Evolutionary conservation across 2,113 vertebrate species (phyloP).

Genomic region (Ascaphus truei): DNA sequence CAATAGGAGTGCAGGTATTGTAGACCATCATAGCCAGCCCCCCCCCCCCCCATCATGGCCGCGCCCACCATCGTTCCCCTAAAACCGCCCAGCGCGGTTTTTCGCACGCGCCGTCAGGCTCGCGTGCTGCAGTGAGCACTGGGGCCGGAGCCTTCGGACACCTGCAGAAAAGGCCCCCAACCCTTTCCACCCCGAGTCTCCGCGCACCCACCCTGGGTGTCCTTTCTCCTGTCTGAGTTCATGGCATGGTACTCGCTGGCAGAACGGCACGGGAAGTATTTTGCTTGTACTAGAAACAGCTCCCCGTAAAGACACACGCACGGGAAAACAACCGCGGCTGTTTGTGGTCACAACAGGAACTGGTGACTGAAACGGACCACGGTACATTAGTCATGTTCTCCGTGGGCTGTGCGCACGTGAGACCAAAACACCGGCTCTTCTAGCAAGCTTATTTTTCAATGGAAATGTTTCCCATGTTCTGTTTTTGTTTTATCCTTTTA

Average conservation of each 20-base stretch:
- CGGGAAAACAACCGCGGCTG: not conserved
- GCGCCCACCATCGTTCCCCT: no score
- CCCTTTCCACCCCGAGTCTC: no score
- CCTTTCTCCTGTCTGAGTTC: no score
- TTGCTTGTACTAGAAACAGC: slow-evolving; percentile 48
- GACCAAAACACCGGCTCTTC: not conserved
- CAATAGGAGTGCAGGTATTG: no score
- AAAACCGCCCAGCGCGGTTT: no score
- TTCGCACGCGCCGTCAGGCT: no score
- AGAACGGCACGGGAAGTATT: slow-evolving; percentile 33
- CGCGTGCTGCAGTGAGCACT: no score
- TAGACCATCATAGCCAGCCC: no score
- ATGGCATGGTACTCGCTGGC: not conserved
- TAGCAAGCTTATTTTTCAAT: not conserved
- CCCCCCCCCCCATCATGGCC: no score
- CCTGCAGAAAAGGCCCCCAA: not conserved
- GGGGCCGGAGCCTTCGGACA: no score
- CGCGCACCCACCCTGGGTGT: no score
- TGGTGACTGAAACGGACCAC: slow-evolving; percentile 20
- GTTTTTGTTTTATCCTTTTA: not conserved
- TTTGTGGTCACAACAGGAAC: slow-evolving; percentile 51
- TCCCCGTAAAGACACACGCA: not conserved
- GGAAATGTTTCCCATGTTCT: not conserved
- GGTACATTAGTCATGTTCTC: not conserved
- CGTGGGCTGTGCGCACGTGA: not conserved